Percentiles rank a stretch among this genome's conserved stretches.
Conservation (phyloP, 2,113 vertebrate species). For the Phalacrocorax carbo region DNA sequence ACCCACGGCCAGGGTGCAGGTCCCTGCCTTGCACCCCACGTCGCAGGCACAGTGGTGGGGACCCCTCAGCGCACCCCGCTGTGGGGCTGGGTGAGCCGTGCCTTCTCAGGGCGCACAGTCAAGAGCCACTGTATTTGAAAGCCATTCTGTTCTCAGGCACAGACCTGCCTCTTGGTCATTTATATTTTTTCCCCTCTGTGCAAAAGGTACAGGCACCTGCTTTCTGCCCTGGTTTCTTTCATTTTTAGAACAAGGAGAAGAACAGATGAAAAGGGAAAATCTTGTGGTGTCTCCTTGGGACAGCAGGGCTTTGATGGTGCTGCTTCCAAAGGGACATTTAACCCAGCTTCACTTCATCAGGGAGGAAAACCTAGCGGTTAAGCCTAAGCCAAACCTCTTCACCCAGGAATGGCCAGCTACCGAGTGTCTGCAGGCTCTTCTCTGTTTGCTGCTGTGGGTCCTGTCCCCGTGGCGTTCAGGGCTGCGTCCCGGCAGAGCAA, state of each 20-base stretch:
- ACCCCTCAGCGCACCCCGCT: rapidly evolving
- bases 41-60: not conserved
- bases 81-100: not conserved
- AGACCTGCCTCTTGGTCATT: not conserved
- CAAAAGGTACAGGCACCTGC: not conserved
- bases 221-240: not conserved
- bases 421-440: not conserved
- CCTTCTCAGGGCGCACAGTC: not conserved
- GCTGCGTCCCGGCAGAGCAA: not conserved
- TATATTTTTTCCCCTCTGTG: not conserved
- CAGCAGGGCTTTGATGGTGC: not conserved
- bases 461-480: rapidly evolving
- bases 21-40: not conserved
- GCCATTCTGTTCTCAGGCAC: not conserved
- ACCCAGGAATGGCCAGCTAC: not conserved
- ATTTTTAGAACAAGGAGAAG: not conserved
- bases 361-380: not conserved
- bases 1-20: no score
- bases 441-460: not conserved
- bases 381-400: not conserved
- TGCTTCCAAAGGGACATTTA: not conserved
- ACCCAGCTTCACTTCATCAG: not conserved
- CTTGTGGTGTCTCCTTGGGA: not conserved
- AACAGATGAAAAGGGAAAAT: not conserved
- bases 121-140: not conserved